A percentile compares a stretch with the other conserved stretches of the same genome.
phyloP scores from a whole-genome alignment of 2,113 vertebrate genomes.

The Australoheros scitulus region DNA sequence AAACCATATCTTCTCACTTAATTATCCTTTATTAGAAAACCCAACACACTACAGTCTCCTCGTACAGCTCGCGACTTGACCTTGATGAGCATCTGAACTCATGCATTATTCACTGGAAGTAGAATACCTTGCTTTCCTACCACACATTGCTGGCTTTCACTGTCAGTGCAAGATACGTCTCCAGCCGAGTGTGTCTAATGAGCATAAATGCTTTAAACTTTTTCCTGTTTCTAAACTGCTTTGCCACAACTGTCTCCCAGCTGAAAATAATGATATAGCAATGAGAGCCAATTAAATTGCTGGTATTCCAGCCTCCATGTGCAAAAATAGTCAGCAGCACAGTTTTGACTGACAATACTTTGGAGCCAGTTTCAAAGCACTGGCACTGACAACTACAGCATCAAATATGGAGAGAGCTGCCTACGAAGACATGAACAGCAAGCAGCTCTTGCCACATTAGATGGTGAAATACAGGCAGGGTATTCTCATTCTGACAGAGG shows the following conservation, averaged over 20 bases:
- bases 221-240: conserved; percentile 46
- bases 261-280: conserved; percentile 60
- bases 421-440: conserved; percentile 47
- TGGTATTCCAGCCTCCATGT: conserved; percentile 41
- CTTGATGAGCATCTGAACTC: conserved; percentile 68
- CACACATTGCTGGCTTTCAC: conserved; percentile 53
- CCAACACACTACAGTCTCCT: conserved; percentile 30
- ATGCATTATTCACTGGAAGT: conserved; percentile 74
- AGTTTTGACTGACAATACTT: conserved; percentile 66
- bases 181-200: conserved; percentile 60
- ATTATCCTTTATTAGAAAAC: conserved; percentile 67
- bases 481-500: conserved; percentile 55
- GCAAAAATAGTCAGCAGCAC: conserved; percentile 61
- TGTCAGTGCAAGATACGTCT: conserved; percentile 52
- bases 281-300: conserved; percentile 66
- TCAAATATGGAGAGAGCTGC: conserved; percentile 58
- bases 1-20: conserved; percentile 34
- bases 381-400: conserved; percentile 57
- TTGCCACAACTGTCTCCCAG: conserved; percentile 61
- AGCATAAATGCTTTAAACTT: conserved; percentile 70
- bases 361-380: conserved; percentile 67
- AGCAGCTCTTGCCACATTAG: conserved; percentile 49
- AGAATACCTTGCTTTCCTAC: conserved; percentile 63
- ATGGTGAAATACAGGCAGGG: conserved; percentile 51
- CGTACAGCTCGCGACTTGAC: conserved; percentile 48